A percentile compares a stretch with the other conserved stretches of the same genome.
phyloP scores from a whole-genome alignment of 2,113 vertebrate species.

The Brachirus orientalis region DNA sequence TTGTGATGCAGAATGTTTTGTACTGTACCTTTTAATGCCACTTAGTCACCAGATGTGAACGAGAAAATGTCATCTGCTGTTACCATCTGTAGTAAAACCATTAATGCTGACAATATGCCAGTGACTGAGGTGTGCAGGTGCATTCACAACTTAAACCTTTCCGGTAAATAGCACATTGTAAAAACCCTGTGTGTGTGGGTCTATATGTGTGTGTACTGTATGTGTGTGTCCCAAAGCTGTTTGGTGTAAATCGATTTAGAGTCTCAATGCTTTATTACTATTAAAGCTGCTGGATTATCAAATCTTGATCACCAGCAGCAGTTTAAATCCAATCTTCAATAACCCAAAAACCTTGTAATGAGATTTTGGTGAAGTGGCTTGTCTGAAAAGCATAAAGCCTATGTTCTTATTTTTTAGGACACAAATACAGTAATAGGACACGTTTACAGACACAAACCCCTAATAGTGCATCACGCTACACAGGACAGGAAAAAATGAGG shows the following conservation, averaged over 20 bases:
- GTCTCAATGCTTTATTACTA: background rate
- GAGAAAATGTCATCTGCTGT: background rate
- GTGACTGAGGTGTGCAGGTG: background rate
- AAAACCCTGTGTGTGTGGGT: background rate
- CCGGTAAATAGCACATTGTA: constrained; percentile 14
- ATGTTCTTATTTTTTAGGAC: background rate
- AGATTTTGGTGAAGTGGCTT: constrained; percentile 1
- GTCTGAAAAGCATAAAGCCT: background rate
- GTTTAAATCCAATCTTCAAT: background rate
- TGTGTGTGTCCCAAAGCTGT: background rate
- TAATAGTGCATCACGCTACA: background rate
- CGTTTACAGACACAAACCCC: no score
- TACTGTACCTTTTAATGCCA: background rate
- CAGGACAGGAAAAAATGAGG: background rate
- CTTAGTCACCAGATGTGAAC: background rate
- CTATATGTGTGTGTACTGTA: background rate
- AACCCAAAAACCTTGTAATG: background rate
- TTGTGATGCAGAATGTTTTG: background rate
- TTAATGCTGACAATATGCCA: background rate
- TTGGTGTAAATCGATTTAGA: constrained; percentile 5
- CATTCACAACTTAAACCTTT: background rate
- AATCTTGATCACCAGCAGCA: background rate
- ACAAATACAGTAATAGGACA: no score
- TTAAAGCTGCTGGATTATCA: background rate
- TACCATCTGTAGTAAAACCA: constrained; percentile 2